Evolutionary conservation across 53 echinoderm and acorn worm species (phyloP).

Genomic region (Luidia sarsii): DNA sequence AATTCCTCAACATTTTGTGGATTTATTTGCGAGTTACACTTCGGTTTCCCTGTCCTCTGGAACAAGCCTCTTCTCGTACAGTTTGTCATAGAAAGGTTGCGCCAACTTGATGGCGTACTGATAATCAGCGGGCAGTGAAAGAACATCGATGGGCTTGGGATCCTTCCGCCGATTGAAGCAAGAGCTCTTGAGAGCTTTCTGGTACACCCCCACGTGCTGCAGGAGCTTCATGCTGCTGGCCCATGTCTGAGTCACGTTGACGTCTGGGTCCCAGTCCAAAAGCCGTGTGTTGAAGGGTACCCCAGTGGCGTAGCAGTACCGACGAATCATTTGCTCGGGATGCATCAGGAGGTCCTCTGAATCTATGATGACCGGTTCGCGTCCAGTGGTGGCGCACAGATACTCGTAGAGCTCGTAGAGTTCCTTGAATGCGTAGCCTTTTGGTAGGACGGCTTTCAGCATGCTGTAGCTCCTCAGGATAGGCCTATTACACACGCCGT

Average conservation of each 20-base stretch:
- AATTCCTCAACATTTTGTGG: not conserved
- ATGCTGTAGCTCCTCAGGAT: slow-evolving; percentile 56
- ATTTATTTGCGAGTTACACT: slow-evolving; percentile 51
- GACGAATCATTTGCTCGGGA: slow-evolving; percentile 63
- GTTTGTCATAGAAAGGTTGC: slow-evolving; percentile 58
- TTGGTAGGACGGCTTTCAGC: slow-evolving; percentile 50
- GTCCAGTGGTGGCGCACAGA: slow-evolving; percentile 13
- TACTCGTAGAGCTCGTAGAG: slow-evolving; percentile 62
- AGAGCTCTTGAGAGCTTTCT: slow-evolving; percentile 58
- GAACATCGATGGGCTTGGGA: slow-evolving; percentile 51
- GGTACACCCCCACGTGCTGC: slow-evolving; percentile 57
- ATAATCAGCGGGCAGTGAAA: slow-evolving; percentile 54
- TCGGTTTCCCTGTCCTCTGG: slow-evolving; percentile 67
- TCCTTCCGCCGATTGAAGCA: slow-evolving; percentile 6
- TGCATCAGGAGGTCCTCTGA: slow-evolving; percentile 57
- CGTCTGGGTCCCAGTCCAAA: slow-evolving; percentile 64
- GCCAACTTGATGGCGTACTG: slow-evolving; percentile 60
- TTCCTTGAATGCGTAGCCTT: slow-evolving; percentile 68
- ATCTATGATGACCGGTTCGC: slow-evolving; percentile 51
- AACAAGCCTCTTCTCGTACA: slow-evolving; percentile 50
- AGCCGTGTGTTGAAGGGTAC: slow-evolving; percentile 57
- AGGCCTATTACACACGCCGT: slow-evolving; percentile 58
- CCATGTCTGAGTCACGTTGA: slow-evolving; percentile 62
- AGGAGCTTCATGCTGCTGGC: slow-evolving; percentile 56
- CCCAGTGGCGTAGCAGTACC: slow-evolving; percentile 62